These are phyloP conservation scores for Edolisoma coerulescens DNA, from an alignment of 2,113 vertebrate species.

Conservation along the genomic window DNA sequence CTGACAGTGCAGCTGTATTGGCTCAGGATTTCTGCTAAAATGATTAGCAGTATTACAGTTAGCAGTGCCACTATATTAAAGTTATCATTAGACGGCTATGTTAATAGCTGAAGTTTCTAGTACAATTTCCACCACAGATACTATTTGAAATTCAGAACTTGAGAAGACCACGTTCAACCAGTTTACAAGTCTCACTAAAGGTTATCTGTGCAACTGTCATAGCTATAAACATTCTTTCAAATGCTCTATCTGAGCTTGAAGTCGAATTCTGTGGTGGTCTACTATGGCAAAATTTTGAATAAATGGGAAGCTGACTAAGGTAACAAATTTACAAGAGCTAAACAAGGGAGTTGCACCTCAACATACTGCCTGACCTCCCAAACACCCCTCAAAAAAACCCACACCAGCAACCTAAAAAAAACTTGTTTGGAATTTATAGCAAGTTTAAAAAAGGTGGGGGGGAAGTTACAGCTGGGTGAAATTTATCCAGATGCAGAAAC, in stretches of 20 bases:
- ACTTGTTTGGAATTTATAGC: neutral
- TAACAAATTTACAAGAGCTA: neutral
- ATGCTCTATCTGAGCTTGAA: neutral
- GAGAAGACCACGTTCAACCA: neutral
- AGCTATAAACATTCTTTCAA: neutral
- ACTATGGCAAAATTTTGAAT: neutral
- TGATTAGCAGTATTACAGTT: neutral
- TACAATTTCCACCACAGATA: neutral
- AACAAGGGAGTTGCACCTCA: neutral
- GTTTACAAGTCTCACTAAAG: neutral
- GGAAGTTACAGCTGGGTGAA: neutral
- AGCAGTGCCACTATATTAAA: neutral
- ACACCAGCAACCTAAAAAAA: neutral
- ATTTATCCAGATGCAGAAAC: constrained; percentile 14
- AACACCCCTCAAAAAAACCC: neutral
- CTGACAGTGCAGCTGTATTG: neutral
- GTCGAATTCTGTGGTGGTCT: neutral
- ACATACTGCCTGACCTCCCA: neutral
- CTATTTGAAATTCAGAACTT: neutral
- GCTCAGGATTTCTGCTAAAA: neutral
- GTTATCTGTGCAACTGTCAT: neutral
- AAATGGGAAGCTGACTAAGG: neutral
- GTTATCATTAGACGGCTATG: neutral
- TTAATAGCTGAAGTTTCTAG: neutral
- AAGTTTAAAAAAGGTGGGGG: neutral